A percentile compares a stretch with the other conserved stretches of the same genome.
Evolutionary conservation across 2,888 invertebrate species (phyloP).

Genomic region (Dendrolimus houi): DNA sequence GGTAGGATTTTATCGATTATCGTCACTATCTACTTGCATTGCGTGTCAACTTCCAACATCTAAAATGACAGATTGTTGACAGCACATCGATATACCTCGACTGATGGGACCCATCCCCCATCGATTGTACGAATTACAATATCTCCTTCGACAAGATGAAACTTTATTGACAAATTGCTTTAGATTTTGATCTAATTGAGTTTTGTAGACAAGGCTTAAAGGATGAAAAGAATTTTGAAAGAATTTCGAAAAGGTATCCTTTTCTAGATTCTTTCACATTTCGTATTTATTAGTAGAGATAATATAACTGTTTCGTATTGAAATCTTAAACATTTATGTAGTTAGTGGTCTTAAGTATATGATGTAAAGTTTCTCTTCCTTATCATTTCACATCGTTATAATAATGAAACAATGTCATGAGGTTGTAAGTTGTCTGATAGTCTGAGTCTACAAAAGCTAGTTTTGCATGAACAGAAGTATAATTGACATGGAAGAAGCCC

Average conservation of each 20-base stretch:
- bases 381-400: no score
- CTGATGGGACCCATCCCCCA: slow-evolving; percentile 38
- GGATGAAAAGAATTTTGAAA: not conserved
- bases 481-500: no score
- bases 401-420: no score
- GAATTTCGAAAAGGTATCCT: not conserved
- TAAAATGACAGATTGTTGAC: slow-evolving; percentile 55
- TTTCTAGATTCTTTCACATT: no score
- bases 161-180: slow-evolving; percentile 38
- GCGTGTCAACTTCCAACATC: slow-evolving; percentile 44
- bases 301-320: no score
- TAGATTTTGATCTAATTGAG: slow-evolving; percentile 18
- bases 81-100: slow-evolving; percentile 45
- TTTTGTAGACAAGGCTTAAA: not conserved
- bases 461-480: no score
- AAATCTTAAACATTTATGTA: no score
- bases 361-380: no score
- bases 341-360: no score
- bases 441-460: no score
- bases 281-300: no score
- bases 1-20: not conserved
- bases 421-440: no score
- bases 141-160: slow-evolving; percentile 41
- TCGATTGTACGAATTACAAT: slow-evolving; percentile 39
- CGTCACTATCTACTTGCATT: slow-evolving; percentile 26